phyloP scores from a whole-genome alignment of 2,113 vertebrate species.

The Calyptomena viridis region DNA sequence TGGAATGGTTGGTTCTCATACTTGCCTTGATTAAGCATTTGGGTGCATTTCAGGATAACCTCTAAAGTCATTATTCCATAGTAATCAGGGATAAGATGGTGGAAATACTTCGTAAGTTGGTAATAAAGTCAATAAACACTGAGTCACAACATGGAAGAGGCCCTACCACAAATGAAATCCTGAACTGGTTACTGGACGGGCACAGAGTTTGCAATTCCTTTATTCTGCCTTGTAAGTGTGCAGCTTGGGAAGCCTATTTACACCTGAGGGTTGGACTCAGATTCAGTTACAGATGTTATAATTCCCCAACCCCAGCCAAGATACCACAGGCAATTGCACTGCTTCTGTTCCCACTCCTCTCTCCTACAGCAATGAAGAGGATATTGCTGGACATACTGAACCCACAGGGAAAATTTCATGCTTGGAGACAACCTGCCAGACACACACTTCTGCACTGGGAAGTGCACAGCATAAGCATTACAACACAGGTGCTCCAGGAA shows the following conservation, averaged over 20 bases:
- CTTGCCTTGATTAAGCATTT: not conserved
- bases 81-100: not conserved
- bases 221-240: rapidly evolving
- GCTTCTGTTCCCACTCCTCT: not conserved
- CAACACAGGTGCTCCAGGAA: not conserved
- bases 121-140: not conserved
- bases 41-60: not conserved
- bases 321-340: not conserved
- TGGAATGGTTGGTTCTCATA: not conserved
- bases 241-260: not conserved
- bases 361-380: not conserved
- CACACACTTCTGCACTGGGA: not conserved
- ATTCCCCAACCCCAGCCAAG: not conserved
- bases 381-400: not conserved
- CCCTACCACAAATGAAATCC: not conserved
- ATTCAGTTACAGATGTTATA: not conserved
- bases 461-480: not conserved
- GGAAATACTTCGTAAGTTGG: not conserved
- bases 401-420: not conserved
- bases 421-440: not conserved
- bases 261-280: rapidly evolving
- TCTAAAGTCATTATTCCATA: not conserved
- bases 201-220: not conserved
- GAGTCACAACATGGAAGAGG: not conserved
- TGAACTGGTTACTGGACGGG: rapidly evolving